Evolutionary conservation across 2,888 invertebrate genomes (phyloP).

Genomic region (Tetramorium bicarinatum): DNA sequence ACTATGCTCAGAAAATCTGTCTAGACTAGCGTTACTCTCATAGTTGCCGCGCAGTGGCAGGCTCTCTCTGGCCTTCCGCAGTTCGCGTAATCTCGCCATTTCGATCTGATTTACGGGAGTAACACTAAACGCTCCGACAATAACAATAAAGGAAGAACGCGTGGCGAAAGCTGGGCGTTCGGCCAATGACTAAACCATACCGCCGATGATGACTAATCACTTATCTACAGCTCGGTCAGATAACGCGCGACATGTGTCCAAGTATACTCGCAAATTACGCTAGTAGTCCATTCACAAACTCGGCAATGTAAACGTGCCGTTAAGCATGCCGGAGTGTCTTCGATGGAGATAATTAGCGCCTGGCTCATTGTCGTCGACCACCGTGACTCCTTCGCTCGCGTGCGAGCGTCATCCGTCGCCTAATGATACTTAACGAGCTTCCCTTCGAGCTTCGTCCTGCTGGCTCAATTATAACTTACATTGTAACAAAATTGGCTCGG

Average conservation of each 20-base stretch:
- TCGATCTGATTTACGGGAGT: slow-evolving; percentile 31
- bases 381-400: not conserved
- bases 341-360: slow-evolving; percentile 25
- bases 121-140: not conserved
- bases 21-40: slow-evolving; percentile 79
- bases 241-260: slow-evolving; percentile 9
- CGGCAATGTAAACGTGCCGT: not conserved
- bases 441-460: too few species aligned
- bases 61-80: slow-evolving; percentile 51
- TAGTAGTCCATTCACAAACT: slow-evolving; percentile 28
- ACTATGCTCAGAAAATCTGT: slow-evolving; percentile 81
- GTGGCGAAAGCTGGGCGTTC: not conserved
- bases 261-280: not conserved
- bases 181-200: slow-evolving; percentile 32
- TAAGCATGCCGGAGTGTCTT: not conserved
- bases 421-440: not conserved
- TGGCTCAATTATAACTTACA: not conserved
- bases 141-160: not conserved
- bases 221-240: slow-evolving; percentile 33
- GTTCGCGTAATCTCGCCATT: slow-evolving; percentile 60
- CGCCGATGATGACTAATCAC: slow-evolving; percentile 39
- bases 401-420: not conserved
- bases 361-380: slow-evolving; percentile 9
- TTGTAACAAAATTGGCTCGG: not conserved
- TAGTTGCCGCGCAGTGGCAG: slow-evolving; percentile 75